Evolutionary conservation across 2,888 invertebrate genomes (phyloP).

Genomic region (Leptinotarsa rubiginosa): DNA sequence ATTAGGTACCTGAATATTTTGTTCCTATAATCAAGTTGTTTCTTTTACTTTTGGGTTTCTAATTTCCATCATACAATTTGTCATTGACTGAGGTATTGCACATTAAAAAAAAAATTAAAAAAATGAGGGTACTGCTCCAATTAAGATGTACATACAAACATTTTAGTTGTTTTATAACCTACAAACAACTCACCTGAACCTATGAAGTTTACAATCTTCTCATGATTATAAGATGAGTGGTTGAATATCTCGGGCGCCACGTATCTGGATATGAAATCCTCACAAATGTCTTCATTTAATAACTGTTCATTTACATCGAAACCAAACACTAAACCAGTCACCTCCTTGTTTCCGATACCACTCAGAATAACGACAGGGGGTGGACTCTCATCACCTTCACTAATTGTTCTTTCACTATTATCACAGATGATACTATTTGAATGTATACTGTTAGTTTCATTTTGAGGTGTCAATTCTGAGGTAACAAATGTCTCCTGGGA

Average conservation of each 20-base stretch:
- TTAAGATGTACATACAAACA: neutral
- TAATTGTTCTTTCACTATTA: conserved; percentile 49
- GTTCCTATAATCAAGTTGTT: no score
- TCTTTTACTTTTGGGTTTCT: no score
- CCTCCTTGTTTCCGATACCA: conserved; percentile 70
- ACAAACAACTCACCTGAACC: conserved; percentile 70
- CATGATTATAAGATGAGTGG: conserved; percentile 69
- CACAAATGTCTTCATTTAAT: conserved; percentile 67
- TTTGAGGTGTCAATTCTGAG: conserved; percentile 22
- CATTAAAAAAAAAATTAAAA: no score
- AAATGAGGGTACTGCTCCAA: no score
- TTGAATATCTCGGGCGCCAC: conserved; percentile 64
- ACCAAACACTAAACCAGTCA: conserved; percentile 81
- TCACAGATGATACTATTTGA: conserved; percentile 51
- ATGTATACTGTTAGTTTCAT: conserved; percentile 32
- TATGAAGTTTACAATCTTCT: conserved; percentile 74
- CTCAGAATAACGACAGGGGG: conserved; percentile 82
- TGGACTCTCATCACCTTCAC: conserved; percentile 55
- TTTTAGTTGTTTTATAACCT: neutral
- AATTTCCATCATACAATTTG: no score
- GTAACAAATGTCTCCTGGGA: neutral
- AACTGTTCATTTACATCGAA: conserved; percentile 83
- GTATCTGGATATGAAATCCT: conserved; percentile 66
- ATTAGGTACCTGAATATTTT: no score
- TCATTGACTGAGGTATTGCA: no score